Evolutionary conservation across 2,888 invertebrate genomes (phyloP).

Genomic region (Germaria angustata): DNA sequence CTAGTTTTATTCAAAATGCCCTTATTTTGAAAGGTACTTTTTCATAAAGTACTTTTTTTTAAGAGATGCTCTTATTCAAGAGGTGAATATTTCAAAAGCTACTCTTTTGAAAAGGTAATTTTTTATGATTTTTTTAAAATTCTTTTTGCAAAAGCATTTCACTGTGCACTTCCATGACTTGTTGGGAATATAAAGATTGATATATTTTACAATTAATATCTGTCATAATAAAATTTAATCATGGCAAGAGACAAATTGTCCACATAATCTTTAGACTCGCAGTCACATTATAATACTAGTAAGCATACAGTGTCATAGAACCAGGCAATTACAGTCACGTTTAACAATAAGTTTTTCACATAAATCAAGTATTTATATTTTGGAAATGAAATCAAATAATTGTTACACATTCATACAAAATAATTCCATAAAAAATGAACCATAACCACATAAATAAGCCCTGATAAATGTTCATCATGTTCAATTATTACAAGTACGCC

Average conservation of each 20-base stretch:
- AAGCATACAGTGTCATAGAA: not conserved
- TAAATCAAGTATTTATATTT: conserved; percentile 29
- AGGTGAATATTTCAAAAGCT: not conserved
- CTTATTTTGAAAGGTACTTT: too few species aligned
- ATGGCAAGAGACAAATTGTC: conserved; percentile 56
- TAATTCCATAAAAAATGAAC: conserved; percentile 6
- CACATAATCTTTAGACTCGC: not conserved
- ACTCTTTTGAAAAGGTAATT: not conserved
- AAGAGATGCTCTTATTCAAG: too few species aligned
- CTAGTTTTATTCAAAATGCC: too few species aligned
- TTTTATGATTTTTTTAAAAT: too few species aligned
- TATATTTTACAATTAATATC: conserved; percentile 52
- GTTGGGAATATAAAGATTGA: not conserved
- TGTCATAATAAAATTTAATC: conserved; percentile 66
- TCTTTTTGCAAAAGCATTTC: too few species aligned
- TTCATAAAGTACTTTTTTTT: too few species aligned
- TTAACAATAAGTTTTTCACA: conserved; percentile 17
- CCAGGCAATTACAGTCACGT: conserved; percentile 34
- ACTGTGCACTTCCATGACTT: not conserved
- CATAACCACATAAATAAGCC: conserved; percentile 36
- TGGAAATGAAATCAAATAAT: conserved; percentile 40
- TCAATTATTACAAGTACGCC: not conserved
- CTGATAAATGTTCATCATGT: conserved; percentile 28
- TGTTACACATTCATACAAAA: conserved; percentile 39
- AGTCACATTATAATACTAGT: not conserved